These are phyloP conservation scores for Pleuronectes platessa DNA, from an alignment of 2,113 vertebrate genomes.

Conservation along the genomic window DNA sequence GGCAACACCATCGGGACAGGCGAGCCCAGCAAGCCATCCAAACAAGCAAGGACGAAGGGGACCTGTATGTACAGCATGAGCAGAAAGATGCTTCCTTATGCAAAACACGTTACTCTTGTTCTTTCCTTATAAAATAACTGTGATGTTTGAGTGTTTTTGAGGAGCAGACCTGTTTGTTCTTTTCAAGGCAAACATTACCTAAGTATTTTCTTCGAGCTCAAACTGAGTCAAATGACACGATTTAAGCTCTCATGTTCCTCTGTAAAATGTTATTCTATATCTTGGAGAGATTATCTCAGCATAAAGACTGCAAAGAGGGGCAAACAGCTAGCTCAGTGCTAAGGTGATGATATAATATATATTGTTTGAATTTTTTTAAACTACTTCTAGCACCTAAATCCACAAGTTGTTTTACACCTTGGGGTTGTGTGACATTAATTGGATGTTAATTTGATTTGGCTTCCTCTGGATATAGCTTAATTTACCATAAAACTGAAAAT, in stretches of 20 bases:
- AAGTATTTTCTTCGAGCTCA: too few relatives aligned
- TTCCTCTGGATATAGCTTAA: too few relatives aligned
- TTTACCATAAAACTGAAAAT: too few relatives aligned
- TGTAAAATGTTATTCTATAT: background rate
- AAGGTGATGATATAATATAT: too few relatives aligned
- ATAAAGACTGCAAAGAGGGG: too few relatives aligned
- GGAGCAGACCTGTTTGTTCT: background rate
- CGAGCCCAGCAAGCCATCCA: constrained; percentile 93
- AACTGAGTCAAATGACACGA: background rate
- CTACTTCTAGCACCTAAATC: too few relatives aligned
- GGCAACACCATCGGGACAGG: constrained; percentile 94
- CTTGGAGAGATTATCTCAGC: background rate
- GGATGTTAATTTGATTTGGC: too few relatives aligned
- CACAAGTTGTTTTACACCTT: too few relatives aligned
- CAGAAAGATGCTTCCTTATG: background rate
- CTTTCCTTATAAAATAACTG: background rate
- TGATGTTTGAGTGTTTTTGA: background rate
- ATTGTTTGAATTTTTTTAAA: too few relatives aligned
- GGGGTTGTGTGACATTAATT: too few relatives aligned
- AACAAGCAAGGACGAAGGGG: constrained; percentile 93
- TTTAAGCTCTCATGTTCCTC: background rate
- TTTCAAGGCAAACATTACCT: too few relatives aligned
- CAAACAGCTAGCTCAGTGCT: too few relatives aligned
- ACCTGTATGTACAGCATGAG: constrained; percentile 85
- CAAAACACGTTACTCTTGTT: background rate